Evolutionary conservation across 2,797 vertebrate species (phyloP).

Genomic region (Acipenser transmontanus): DNA sequence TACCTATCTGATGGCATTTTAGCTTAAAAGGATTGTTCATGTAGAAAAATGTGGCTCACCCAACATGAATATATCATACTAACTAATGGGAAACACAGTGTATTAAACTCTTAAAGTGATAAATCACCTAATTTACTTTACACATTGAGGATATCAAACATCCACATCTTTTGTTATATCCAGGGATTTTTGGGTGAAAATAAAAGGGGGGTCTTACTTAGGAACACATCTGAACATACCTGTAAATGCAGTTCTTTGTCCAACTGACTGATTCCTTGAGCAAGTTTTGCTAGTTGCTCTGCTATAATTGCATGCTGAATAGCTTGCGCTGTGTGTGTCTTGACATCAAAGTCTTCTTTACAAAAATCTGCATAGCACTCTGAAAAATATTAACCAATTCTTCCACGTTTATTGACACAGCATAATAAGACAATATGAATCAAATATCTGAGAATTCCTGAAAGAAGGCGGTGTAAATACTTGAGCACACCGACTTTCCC

Average conservation of each 20-base stretch:
- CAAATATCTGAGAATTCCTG: background rate
- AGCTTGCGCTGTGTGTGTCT: conserved; percentile 85
- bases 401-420: background rate
- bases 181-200: no score
- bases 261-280: conserved; percentile 92
- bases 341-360: conserved; percentile 82
- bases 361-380: conserved; percentile 85
- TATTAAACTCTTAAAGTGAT: no score
- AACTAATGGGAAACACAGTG: no score
- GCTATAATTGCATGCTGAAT: conserved; percentile 90
- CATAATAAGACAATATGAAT: background rate
- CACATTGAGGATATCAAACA: no score
- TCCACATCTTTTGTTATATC: no score
- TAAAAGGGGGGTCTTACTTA: no score
- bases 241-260: conserved; percentile 93
- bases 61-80: no score
- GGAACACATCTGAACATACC: conserved; percentile 50
- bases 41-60: no score
- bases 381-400: conserved; percentile 34
- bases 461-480: background rate
- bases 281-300: conserved; percentile 86
- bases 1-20: no score
- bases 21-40: no score
- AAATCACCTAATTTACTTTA: no score
- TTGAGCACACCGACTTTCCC: background rate